Conservation (phyloP, 2,888 invertebrate species). For the Disparrhopalites patrizii region DNA sequence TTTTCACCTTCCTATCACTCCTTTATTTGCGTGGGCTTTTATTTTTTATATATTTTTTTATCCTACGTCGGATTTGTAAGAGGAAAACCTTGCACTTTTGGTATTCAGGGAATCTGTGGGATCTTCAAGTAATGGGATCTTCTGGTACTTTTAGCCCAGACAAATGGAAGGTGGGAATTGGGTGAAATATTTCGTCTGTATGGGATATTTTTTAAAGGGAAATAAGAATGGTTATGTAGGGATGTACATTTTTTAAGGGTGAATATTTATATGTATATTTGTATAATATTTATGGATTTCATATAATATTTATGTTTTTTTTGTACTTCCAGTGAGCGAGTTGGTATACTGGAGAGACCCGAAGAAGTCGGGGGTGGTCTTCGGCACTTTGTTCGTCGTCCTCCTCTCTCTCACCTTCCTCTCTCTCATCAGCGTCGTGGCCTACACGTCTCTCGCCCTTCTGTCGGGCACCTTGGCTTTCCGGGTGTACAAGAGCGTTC, state of each 20-base stretch:
- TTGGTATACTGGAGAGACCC: conserved; percentile 97
- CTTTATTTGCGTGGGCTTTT: no score
- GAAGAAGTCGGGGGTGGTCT: conserved; percentile 88
- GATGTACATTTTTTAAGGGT: background rate
- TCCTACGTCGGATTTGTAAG: no score
- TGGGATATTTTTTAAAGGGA: background rate
- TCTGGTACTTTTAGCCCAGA: background rate
- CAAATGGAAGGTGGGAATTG: background rate
- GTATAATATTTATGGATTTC: background rate
- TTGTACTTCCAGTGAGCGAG: conserved; percentile 69
- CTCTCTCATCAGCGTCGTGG: conserved; percentile 91
- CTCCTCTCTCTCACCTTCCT: conserved; percentile 91
- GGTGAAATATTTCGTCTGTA: background rate
- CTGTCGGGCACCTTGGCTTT: conserved; percentile 85
- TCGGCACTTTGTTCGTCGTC: conserved; percentile 81
- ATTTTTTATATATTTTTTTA: no score
- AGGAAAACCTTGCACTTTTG: no score
- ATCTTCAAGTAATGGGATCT: background rate
- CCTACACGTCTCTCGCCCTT: conserved; percentile 81
- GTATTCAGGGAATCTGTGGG: background rate
- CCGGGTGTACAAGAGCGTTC: conserved; percentile 92
- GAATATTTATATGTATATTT: no score
- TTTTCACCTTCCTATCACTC: no score
- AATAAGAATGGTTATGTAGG: background rate
- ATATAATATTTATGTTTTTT: background rate